Conservation (phyloP, 2,113 vertebrate genomes). For the Strix aluco region DNA sequence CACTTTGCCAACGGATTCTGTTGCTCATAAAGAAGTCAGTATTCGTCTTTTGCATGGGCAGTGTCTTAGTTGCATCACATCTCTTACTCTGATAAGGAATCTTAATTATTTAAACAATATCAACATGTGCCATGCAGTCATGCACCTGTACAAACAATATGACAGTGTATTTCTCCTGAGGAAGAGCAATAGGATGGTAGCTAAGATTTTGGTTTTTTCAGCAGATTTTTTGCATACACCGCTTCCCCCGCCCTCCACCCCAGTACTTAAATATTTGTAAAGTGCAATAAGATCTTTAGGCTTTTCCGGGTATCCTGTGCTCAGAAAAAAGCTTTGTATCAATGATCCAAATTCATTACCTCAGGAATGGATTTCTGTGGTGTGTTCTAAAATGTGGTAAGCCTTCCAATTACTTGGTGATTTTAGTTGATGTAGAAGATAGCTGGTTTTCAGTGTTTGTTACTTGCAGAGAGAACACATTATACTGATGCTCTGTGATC, state of each 20-base stretch:
- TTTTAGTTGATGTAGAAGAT: neutral
- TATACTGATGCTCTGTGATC: neutral
- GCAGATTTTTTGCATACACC: neutral
- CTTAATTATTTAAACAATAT: neutral
- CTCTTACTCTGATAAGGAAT: neutral
- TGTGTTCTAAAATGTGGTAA: neutral
- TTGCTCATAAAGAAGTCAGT: neutral
- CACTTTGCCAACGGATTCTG: neutral
- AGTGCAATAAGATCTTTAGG: neutral
- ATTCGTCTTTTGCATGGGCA: neutral
- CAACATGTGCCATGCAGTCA: neutral
- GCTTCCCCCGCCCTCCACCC: accelerated
- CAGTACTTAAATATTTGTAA: neutral
- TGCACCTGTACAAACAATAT: accelerated
- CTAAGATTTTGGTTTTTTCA: neutral
- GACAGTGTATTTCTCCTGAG: neutral
- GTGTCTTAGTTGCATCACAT: neutral
- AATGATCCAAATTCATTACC: neutral
- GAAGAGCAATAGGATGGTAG: neutral
- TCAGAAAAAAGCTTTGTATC: neutral
- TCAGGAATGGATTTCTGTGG: neutral
- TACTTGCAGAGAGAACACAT: neutral
- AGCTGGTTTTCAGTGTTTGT: neutral
- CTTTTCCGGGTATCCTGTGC: neutral
- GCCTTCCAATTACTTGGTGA: neutral